Conservation (phyloP, 1,140 invertebrate genomes). For the Trinorchestia longiramus region DNA sequence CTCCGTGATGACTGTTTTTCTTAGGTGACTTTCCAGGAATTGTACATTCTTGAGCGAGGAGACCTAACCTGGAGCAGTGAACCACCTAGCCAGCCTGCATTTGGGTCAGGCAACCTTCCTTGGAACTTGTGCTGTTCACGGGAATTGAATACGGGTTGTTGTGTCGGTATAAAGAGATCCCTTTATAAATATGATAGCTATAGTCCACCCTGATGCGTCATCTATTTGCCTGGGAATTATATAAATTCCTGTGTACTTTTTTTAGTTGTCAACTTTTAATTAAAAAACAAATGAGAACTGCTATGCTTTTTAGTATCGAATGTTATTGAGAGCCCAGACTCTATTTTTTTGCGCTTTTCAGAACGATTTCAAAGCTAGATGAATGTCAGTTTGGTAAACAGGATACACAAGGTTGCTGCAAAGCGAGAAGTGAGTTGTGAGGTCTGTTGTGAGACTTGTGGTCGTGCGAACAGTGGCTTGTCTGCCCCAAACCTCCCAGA, state of each 20-base stretch:
- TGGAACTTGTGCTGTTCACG: background rate
- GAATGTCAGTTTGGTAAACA: too few relatives aligned
- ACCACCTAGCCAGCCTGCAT: background rate
- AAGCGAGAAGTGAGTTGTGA: too few relatives aligned
- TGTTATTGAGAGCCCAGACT: too few relatives aligned
- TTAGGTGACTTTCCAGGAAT: background rate
- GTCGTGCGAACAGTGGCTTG: too few relatives aligned
- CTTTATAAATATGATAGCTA: background rate
- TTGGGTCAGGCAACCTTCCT: background rate
- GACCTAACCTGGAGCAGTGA: background rate
- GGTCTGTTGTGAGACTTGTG: too few relatives aligned
- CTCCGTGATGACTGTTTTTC: background rate
- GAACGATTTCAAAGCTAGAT: too few relatives aligned
- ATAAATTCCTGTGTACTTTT: background rate
- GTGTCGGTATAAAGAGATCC: background rate
- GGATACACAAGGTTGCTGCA: too few relatives aligned
- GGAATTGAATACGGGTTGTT: background rate
- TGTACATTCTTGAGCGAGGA: background rate
- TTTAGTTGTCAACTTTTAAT: background rate
- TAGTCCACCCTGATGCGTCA: background rate
- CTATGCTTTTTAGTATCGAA: too few relatives aligned
- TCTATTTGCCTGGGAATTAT: background rate
- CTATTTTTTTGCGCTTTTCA: too few relatives aligned
- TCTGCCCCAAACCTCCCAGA: too few relatives aligned
- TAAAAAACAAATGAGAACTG: too few relatives aligned